Percentiles rank a stretch among this genome's conserved stretches.
phyloP scores from a whole-genome alignment of 2,797 vertebrate species.

The Thunnus albacares region DNA sequence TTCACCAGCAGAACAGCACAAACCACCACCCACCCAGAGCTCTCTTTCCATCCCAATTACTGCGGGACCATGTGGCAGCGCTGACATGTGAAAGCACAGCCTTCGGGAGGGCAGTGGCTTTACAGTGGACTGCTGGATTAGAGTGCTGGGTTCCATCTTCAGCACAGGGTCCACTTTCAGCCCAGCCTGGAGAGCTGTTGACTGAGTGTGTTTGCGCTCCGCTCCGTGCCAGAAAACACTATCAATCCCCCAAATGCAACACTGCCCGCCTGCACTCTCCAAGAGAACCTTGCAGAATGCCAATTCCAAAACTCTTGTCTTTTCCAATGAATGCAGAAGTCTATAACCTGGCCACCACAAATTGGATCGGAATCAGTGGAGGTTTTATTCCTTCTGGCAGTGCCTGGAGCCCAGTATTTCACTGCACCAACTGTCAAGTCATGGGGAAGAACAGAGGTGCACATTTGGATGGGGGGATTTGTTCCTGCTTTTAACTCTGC shows the following conservation, averaged over 20 bases:
- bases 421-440: constrained; percentile 72
- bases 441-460: constrained; percentile 58
- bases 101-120: constrained; percentile 40
- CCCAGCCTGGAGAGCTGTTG: constrained; percentile 30
- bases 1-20: constrained; percentile 45
- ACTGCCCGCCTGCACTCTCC: constrained; percentile 51
- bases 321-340: constrained; percentile 72
- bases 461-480: constrained; percentile 61
- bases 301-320: constrained; percentile 77
- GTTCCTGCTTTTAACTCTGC: constrained; percentile 74
- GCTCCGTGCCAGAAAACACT: constrained; percentile 53
- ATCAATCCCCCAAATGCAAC: constrained; percentile 74
- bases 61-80: constrained; percentile 18
- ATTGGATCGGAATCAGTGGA: constrained; percentile 82
- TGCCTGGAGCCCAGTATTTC: constrained; percentile 75
- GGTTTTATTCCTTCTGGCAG: constrained; percentile 80
- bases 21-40: constrained; percentile 37
- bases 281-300: constrained; percentile 68
- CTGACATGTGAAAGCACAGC: constrained; percentile 51
- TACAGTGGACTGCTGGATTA: constrained; percentile 49
- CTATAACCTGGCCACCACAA: constrained; percentile 74
- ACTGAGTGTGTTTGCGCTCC: constrained; percentile 9
- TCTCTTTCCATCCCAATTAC: constrained; percentile 68
- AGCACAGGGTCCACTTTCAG: constrained; percentile 42
- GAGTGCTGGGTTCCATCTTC: constrained; percentile 62